phyloP scores from a whole-genome alignment of 2,888 invertebrate species.

The Teleogryllus oceanicus region DNA sequence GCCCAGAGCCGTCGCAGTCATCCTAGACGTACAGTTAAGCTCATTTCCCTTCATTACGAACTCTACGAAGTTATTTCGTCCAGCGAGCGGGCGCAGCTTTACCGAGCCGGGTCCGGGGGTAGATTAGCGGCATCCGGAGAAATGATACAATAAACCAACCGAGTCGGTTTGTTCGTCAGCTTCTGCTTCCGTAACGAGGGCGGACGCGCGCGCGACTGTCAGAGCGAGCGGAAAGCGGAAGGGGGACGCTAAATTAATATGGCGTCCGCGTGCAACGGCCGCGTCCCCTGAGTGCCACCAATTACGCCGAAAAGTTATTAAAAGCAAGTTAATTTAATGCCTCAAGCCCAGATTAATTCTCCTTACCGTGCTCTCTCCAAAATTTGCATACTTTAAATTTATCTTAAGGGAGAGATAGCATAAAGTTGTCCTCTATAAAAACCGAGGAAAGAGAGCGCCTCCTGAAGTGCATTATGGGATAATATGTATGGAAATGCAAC shows the following conservation, averaged over 20 bases:
- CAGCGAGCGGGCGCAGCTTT: neutral
- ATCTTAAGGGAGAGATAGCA: conserved; percentile 24
- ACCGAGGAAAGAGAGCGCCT: conserved; percentile 19
- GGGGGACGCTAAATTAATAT: conserved; percentile 10
- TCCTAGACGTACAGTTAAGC: conserved; percentile 7
- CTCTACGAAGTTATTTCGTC: neutral
- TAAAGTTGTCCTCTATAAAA: conserved; percentile 9
- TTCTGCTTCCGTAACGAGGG: neutral
- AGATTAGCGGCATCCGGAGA: neutral
- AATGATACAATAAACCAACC: conserved; percentile 5
- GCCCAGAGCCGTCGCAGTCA: neutral
- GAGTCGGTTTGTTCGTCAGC: conserved; percentile 1
- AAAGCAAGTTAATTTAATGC: conserved; percentile 36
- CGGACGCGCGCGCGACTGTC: neutral
- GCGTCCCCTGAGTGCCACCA: conserved; percentile 24
- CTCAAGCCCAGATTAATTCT: conserved; percentile 31
- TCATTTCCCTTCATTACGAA: neutral
- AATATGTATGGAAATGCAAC: conserved; percentile 37
- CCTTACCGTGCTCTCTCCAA: conserved; percentile 26
- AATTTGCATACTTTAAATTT: conserved; percentile 36
- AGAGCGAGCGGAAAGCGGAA: neutral
- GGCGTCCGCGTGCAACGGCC: neutral
- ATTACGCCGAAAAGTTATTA: conserved; percentile 32
- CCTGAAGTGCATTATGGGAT: conserved; percentile 32
- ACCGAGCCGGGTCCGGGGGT: neutral